phyloP scores from a whole-genome alignment of 2,888 invertebrate species.

The Drosophila anomelani region DNA sequence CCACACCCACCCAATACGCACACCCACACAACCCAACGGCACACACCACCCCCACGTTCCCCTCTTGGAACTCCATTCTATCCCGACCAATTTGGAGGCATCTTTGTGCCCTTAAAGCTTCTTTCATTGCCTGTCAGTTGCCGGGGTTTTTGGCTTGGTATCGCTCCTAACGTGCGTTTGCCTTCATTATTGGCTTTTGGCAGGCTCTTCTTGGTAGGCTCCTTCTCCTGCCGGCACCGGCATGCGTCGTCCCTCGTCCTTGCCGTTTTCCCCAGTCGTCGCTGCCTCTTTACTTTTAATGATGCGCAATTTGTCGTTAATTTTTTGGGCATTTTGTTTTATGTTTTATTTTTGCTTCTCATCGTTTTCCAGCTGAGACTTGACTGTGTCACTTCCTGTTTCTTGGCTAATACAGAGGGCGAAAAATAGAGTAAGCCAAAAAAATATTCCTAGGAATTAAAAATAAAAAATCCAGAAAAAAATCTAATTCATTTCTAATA shows the following conservation, averaged over 20 bases:
- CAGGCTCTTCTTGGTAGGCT: constrained; percentile 20
- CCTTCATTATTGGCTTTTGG: constrained; percentile 65
- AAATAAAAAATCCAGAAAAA: too few species aligned
- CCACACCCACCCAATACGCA: constrained; percentile 13
- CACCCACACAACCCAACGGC: not conserved
- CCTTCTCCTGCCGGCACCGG: not conserved
- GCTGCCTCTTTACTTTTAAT: constrained; percentile 63
- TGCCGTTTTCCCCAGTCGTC: not conserved
- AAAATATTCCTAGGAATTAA: too few species aligned
- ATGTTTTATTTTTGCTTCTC: constrained; percentile 58
- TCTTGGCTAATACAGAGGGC: constrained; percentile 14
- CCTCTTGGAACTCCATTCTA: not conserved
- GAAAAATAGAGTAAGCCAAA: not conserved
- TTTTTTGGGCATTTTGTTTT: constrained; percentile 72
- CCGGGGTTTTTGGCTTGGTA: constrained; percentile 31
- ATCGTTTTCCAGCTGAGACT: constrained; percentile 57
- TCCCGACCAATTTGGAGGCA: not conserved
- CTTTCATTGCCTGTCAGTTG: constrained; percentile 39
- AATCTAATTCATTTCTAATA: too few species aligned
- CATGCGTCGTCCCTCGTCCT: not conserved
- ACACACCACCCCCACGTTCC: not conserved
- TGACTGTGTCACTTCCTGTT: constrained; percentile 9
- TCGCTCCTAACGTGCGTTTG: constrained; percentile 38
- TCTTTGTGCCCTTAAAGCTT: constrained; percentile 17
- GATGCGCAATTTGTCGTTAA: constrained; percentile 80